Conservation (phyloP, 2,888 invertebrate species). For the Drosophila borealis region DNA sequence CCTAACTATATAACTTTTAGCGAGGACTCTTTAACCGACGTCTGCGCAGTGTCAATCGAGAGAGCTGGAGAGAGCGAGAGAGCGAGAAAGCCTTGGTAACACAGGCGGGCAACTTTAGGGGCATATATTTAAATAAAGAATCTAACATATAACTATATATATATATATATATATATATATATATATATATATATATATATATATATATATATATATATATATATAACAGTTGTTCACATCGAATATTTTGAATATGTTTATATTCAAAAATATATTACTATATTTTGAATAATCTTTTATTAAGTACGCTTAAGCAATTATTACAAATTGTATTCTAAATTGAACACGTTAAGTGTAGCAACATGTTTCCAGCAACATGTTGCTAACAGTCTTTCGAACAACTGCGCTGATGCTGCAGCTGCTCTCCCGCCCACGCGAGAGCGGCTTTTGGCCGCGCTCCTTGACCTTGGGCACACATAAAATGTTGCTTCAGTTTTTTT, state of each 20-base stretch:
- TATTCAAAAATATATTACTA: too few species aligned
- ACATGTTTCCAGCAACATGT: conserved; percentile 42
- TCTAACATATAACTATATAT: too few species aligned
- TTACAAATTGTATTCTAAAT: neutral
- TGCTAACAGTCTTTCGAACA: conserved; percentile 12
- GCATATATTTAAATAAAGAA: neutral
- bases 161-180: too few species aligned
- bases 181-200: too few species aligned
- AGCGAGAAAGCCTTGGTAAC: conserved; percentile 24
- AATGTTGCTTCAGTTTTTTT: conserved; percentile 54
- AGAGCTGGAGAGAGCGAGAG: conserved; percentile 1
- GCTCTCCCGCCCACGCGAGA: conserved; percentile 52
- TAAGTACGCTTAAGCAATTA: neutral
- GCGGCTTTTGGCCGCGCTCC: conserved; percentile 56
- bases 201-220: too few species aligned
- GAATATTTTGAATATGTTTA: too few species aligned
- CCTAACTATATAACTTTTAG: conserved; percentile 20
- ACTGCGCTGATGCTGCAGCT: conserved; percentile 43
- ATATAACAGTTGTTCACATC: too few species aligned
- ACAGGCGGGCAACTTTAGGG: conserved; percentile 1
- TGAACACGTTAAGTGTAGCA: conserved; percentile 5
- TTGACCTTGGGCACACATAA: conserved; percentile 73
- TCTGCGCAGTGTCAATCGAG: conserved; percentile 49
- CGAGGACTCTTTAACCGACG: conserved; percentile 29
- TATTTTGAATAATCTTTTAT: neutral